Evolutionary conservation across 2,888 invertebrate genomes (phyloP).

Genomic region (Pandemis cinnamomeana): DNA sequence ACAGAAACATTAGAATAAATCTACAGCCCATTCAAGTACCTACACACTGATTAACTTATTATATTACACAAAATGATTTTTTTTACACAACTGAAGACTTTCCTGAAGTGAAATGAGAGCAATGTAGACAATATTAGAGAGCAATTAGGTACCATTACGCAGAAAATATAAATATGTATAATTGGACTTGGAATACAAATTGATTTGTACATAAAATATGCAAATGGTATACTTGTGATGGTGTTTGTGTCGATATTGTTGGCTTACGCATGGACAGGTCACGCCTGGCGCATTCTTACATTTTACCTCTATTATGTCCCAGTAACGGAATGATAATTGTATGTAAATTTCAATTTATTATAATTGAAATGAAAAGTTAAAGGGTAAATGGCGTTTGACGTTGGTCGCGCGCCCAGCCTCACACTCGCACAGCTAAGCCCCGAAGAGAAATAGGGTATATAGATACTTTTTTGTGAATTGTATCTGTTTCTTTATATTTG

Average conservation of each 20-base stretch:
- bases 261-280: slow-evolving; percentile 25
- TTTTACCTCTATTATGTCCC: slow-evolving; percentile 6
- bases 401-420: neutral
- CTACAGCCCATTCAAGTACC: neutral
- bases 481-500: no score
- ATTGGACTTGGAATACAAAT: slow-evolving; percentile 11
- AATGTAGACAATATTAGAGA: neutral
- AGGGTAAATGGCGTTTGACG: neutral
- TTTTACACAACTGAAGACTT: neutral
- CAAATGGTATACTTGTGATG: slow-evolving; percentile 16
- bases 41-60: no score
- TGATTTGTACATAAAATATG: slow-evolving; percentile 27
- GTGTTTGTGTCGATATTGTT: slow-evolving; percentile 4
- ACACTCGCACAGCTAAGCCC: neutral
- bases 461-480: no score
- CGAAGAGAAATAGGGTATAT: no score
- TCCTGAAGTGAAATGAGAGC: neutral
- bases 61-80: neutral
- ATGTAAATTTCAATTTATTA: slow-evolving; percentile 7
- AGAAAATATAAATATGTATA: slow-evolving; percentile 6
- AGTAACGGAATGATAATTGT: slow-evolving; percentile 7
- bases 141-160: slow-evolving; percentile 4
- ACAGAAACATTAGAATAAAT: neutral
- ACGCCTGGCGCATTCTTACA: slow-evolving; percentile 29
- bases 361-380: slow-evolving; percentile 10